phyloP scores from a whole-genome alignment of 2,888 invertebrate species.

The Heliconius cydno region DNA sequence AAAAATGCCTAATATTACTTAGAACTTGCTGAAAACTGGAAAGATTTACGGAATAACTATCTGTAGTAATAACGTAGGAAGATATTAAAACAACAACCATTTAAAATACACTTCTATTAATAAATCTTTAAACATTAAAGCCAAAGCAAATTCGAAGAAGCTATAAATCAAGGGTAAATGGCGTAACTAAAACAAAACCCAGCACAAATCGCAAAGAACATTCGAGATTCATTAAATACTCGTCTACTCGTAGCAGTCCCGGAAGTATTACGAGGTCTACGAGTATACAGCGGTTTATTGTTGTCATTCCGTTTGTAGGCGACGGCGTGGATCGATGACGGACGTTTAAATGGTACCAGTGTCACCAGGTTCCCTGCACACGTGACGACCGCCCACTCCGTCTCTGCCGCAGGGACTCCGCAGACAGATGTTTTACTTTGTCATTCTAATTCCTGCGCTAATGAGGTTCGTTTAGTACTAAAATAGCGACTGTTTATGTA shows the following conservation, averaged over 20 bases:
- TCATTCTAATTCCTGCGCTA: background rate
- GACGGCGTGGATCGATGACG: conserved; percentile 31
- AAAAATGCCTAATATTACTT: too few relatives aligned
- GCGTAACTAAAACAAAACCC: conserved; percentile 25
- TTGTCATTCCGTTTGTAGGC: conserved; percentile 29
- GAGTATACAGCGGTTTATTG: conserved; percentile 34
- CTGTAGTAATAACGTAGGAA: background rate
- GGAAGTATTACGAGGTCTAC: conserved; percentile 16
- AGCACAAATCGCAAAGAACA: conserved; percentile 21
- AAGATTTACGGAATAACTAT: background rate
- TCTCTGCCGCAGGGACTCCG: conserved; percentile 24
- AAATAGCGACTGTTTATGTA: background rate
- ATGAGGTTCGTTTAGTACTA: conserved; percentile 14
- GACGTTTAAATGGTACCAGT: conserved; percentile 34
- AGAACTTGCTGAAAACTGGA: background rate
- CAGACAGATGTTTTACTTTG: conserved; percentile 3
- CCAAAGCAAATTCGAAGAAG: conserved; percentile 5
- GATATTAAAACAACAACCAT: background rate
- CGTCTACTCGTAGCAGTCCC: conserved; percentile 17
- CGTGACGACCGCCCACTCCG: conserved; percentile 24
- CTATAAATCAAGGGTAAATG: conserved; percentile 14
- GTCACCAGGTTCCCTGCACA: conserved; percentile 23
- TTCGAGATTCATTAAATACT: conserved; percentile 30
- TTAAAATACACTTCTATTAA: background rate
- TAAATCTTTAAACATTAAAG: background rate